Base-by-base conservation (phyloP, 2,888 invertebrate genomes). In the Dendrolimus pini region DNA sequence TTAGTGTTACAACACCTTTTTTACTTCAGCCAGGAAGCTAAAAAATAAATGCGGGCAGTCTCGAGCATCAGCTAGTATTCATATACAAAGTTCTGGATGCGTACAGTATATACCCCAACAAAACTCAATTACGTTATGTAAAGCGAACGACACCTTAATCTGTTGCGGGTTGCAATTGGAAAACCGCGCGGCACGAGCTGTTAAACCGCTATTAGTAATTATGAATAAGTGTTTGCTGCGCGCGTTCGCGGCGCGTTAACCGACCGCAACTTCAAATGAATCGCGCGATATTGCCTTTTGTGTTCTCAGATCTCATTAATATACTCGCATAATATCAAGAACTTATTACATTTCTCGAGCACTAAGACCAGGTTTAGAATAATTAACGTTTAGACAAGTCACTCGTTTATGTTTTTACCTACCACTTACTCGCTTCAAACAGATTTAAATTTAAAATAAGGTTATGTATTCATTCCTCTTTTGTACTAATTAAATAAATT, bases 201-300 rank as follows among this genome's bases (percentile, higher is more conserved):
- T 64, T 63, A 63, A 60, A 63, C 62, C 63, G 56, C 61, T 63
- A 61, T 65, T 67, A 65, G 65, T 67, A 65, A 67, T 67, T 65
- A 65, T 63, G 62, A 54, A 65, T 64, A 65, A 63, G 58, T 57
- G 60, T 60, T 62, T 58, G 62, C 63, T 62, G 56, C 59, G 58
- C 47, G 56, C 59, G 41, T 54, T 59, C 60, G 53, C 55, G 18
- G 56, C 14, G 55, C 58, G 56, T 62, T 58, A 59, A 57, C 52
- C 52, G 56, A 62, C 62, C 62, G 57, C 62, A 62, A 55, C 53
- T 55, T 59, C 12, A 55, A 61, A 61, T 61, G 56, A 58, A 60
- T 59, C 58, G 58, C 42, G 53, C 55, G 54, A 55, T 60, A 62
- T 62, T 56, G 53, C 60, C 59, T 60, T 62, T 62, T 62, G 62